These are phyloP conservation scores for Bubalus kerabau DNA, from an alignment of 2,113 vertebrate species.

Conservation along the genomic window DNA sequence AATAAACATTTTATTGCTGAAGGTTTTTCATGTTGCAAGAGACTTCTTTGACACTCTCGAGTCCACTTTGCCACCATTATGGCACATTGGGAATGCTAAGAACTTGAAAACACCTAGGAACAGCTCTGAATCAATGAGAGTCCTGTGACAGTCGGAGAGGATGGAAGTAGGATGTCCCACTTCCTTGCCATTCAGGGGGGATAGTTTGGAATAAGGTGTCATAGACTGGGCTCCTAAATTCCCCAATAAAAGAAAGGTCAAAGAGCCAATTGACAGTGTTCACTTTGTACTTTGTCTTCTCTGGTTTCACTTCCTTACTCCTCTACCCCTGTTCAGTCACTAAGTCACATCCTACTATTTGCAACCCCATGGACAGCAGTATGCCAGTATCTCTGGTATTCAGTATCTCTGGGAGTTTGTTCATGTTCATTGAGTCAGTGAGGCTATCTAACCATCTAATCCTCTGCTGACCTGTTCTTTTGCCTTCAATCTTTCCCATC, in stretches of 20 bases:
- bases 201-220: neutral
- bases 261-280: neutral
- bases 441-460: neutral
- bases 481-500: neutral
- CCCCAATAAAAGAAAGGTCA: neutral
- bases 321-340: neutral
- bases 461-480: accelerated
- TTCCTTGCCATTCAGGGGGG: neutral
- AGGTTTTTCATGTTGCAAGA: neutral
- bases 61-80: neutral
- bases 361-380: neutral
- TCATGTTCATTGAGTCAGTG: neutral
- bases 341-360: neutral
- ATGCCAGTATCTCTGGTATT: neutral
- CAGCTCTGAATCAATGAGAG: neutral
- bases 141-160: neutral
- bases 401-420: neutral
- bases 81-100: neutral
- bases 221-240: neutral
- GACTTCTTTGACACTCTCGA: neutral
- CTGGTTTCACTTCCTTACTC: neutral
- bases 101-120: neutral
- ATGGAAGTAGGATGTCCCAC: neutral
- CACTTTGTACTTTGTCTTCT: neutral
- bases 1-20: neutral